Evolutionary conservation across 2,797 vertebrate genomes (phyloP), one percentile per base, ranked within the genome.

Genomic region (Lophotriccus pileatus): DNA sequence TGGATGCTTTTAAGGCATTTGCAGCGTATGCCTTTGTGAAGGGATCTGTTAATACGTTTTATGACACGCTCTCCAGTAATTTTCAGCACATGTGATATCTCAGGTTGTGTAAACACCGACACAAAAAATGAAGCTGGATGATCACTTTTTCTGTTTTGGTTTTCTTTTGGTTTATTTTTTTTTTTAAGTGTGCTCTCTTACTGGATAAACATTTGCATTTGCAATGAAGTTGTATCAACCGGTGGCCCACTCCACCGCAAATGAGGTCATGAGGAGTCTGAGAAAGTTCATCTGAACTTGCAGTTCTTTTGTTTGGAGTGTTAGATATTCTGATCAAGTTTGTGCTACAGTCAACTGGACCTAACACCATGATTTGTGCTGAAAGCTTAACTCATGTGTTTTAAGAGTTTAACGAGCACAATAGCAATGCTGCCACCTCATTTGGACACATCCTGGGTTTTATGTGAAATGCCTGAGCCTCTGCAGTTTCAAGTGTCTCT

Each of bases 401-500:
- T 77, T 63, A 81, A 84, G 85, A 86, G 74, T 90, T 86, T 88
- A 91, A 70, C 2, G 1, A 77, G 90, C 56, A 80, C 63, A 86
- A 39, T 27, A 77, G 63, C 1, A 3, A 16, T 32, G n/a, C 44
- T 89, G 46, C 69, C 79, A 81, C 78, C 73, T 90, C 39, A 1
- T 90, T 90, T 36, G 81, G 86, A 49, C 67, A 53, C 70, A 60
- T 95, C 47, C 85, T 81, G 93, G 21, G 36, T 6, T 94, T 87
- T 90, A 74, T 83, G 75, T 79, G 47, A 90, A 89, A 69, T 32
- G 69, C 41, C 63, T 56, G 62, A 91, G 58, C 62, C 72, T 91
- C 87, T 81, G 91, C 77, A 70, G 70, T 76, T 76, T 91, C 76
- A 93, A 93, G 94, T 60, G 66, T 66, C 82, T 88, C 89, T 91